These are phyloP conservation scores for Sphyrna mokarran DNA, from an alignment of 2,113 vertebrate genomes.

Conservation along the genomic window DNA sequence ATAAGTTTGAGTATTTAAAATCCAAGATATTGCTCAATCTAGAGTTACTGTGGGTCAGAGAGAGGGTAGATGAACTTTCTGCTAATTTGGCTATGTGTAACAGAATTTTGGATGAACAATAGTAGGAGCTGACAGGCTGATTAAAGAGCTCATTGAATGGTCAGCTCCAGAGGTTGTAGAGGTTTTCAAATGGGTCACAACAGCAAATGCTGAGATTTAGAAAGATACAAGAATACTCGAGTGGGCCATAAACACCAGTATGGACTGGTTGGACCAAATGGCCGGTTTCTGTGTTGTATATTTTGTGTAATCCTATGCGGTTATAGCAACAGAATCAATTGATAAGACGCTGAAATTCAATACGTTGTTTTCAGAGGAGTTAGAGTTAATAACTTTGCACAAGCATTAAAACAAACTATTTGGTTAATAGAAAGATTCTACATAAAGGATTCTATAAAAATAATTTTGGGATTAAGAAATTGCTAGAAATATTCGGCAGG, in stretches of 20 bases:
- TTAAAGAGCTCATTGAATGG: neutral
- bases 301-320: too few species aligned
- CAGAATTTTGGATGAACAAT: neutral
- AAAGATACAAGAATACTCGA: too few species aligned
- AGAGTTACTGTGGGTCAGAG: neutral
- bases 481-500: too few species aligned
- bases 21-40: neutral
- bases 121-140: neutral
- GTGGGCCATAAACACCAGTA: too few species aligned
- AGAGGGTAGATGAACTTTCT: neutral
- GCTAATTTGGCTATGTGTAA: neutral
- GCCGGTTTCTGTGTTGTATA: too few species aligned
- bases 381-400: neutral
- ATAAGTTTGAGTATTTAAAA: neutral
- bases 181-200: neutral
- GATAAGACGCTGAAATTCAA: neutral
- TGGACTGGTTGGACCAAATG: too few species aligned
- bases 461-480: neutral
- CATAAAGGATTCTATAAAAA: neutral
- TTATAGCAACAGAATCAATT: too few species aligned
- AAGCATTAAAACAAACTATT: neutral
- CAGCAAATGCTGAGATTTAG: too few species aligned
- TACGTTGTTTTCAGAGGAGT: neutral
- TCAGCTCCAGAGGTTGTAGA: neutral
- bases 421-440: too few species aligned